Percentiles rank a stretch among this genome's conserved stretches.
Evolutionary conservation across 1,140 invertebrate species (phyloP).

Genomic region (Trichoplusia ni): DNA sequence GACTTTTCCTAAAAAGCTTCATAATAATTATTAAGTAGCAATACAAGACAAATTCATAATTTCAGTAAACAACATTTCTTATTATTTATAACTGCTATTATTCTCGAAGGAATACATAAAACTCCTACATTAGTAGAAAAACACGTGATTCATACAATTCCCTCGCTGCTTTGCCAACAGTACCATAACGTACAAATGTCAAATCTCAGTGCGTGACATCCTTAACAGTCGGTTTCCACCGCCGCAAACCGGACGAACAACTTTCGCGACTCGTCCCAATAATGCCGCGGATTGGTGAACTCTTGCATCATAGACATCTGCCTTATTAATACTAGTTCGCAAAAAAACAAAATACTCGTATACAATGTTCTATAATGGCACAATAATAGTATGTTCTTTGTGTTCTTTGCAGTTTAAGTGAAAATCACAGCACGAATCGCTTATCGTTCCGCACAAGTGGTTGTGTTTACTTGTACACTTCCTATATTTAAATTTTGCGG

Average conservation of each 20-base stretch:
- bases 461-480: background rate
- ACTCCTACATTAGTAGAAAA: no score
- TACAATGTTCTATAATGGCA: no score
- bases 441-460: background rate
- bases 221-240: conserved; percentile 38
- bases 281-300: conserved; percentile 50
- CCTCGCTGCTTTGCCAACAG: no score
- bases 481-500: background rate
- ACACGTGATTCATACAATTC: no score
- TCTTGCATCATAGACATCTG: conserved; percentile 52
- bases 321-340: conserved; percentile 13
- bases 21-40: no score
- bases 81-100: no score
- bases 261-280: conserved; percentile 69
- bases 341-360: background rate
- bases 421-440: background rate
- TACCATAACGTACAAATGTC: no score
- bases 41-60: no score
- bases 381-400: no score
- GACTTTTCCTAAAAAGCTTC: no score
- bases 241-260: conserved; percentile 52
- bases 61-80: no score
- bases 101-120: no score
- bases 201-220: conserved; percentile 44
- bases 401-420: background rate